Conservation (phyloP, 92 coral and sea anemone genomes). For the Virgularia gustaviana region DNA sequence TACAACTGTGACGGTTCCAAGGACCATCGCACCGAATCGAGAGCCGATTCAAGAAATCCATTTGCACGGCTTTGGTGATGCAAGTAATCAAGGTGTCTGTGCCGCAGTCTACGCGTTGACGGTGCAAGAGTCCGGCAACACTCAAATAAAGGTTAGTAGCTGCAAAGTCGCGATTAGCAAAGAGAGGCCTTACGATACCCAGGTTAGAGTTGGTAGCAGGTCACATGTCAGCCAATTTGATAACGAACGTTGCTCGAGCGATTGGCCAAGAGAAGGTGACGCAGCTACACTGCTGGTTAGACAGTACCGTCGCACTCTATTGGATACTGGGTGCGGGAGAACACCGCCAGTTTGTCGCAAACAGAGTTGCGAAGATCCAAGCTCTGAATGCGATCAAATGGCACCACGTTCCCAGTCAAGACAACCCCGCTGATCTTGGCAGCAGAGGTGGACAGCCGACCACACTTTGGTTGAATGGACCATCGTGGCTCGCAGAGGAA, state of each 20-base stretch:
- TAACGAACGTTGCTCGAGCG: background rate
- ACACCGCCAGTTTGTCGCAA: background rate
- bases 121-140: background rate
- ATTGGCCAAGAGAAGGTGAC: background rate
- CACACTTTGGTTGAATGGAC: background rate
- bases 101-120: background rate
- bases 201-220: background rate
- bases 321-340: no score
- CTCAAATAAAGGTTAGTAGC: background rate
- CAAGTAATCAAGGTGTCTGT: background rate
- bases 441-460: background rate
- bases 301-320: background rate
- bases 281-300: background rate
- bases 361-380: background rate
- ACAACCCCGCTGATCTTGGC: background rate
- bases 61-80: conserved; percentile 1
- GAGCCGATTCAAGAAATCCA: background rate
- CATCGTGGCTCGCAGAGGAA: background rate
- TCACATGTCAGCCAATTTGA: background rate
- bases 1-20: background rate
- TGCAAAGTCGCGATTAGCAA: background rate
- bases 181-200: background rate
- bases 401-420: background rate
- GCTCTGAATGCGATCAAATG: background rate
- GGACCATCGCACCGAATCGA: background rate